Base-by-base conservation (phyloP, 2,888 invertebrate species). In the Strigamia transsilvanica region DNA sequence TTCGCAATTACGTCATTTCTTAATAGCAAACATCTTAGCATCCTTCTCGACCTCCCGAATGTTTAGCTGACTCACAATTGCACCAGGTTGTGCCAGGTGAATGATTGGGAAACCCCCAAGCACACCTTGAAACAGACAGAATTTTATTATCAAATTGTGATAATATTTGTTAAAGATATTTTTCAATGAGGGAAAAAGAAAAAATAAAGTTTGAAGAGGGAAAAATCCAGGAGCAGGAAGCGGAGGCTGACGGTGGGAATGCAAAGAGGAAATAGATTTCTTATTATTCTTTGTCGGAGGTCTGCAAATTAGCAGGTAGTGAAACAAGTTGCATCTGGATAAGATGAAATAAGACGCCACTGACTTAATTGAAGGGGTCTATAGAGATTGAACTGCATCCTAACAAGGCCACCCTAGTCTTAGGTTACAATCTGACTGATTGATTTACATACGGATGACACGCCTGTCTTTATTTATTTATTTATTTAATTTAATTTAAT, bases 251-350 rank as follows among this genome's bases (percentile, higher is more conserved):
- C 13, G 61, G 73, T 73, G 73, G 73, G 73, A 73, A 73, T 32
- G 32, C 32, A 73, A 73, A 73, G 73, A 73, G 73, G 73, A 73
- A 73, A 73, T 73, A 73, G 32, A 73, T n/a, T 73, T 73, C 32
- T 23, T 73, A 32, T 73, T 73, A 38, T 73, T 73, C 73, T 73
- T 27, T 73, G 73, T 73, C 73, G 73, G 73, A n/a, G 32, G 73
- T 73, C 73, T 73, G 73, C 73, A 73, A 73, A 73, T 73, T 73
- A 73, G 73, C 73, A 73, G 73, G 73, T 73, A 73, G 73, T 73
- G 23, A 73, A 73, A 32, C 73, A 73, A 73, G 27, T 23, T 73
- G 73, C 32, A 73, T 73, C 73, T 73, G 73, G 73, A 73, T 73
- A 73, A 73, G 73, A 23, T 73, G 23, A 73, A 73, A 73, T 73